Percentiles rank a stretch among this genome's conserved stretches.
These are phyloP conservation scores for Aurelia coerulea DNA, from an alignment of 30 jellyfish, hydroid and myxozoan genomes.

Conservation along the genomic window DNA sequence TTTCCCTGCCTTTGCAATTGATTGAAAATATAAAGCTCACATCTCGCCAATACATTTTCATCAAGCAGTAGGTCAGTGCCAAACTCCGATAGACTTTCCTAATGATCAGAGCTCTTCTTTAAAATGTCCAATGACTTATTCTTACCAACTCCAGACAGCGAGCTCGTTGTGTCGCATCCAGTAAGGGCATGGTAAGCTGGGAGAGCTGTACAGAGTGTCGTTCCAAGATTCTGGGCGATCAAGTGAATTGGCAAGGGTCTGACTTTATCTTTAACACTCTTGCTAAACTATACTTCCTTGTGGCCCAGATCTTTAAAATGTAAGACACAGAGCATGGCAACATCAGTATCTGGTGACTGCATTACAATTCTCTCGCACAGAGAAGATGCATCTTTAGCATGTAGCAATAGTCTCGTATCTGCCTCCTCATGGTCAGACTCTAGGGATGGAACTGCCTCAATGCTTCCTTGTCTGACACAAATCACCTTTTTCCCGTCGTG, in stretches of 20 bases:
- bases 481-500: no score
- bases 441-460: no score
- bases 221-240: slow-evolving; percentile 8
- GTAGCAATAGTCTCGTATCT: no score
- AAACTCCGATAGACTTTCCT: no score
- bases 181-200: slow-evolving; percentile 24
- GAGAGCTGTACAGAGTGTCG: slow-evolving; percentile 3
- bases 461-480: no score
- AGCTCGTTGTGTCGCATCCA: slow-evolving; percentile 21
- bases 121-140: not conserved
- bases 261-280: not conserved
- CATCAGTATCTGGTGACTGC: slow-evolving; percentile 22
- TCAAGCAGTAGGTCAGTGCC: no score
- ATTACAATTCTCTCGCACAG: not conserved
- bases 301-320: slow-evolving; percentile 2
- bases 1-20: no score
- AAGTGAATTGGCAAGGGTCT: slow-evolving; percentile 7
- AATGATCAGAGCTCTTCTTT: not conserved
- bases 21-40: no score
- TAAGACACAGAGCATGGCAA: slow-evolving; percentile 1
- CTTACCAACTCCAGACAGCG: slow-evolving; percentile 11
- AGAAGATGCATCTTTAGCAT: no score
- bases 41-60: no score
- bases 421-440: no score
- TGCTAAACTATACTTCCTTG: not conserved